A percentile compares a stretch with the other conserved stretches of the same genome.
Evolutionary conservation across 23 tunicate genomes (phyloP).

Genomic region (Ascidia mentula): DNA sequence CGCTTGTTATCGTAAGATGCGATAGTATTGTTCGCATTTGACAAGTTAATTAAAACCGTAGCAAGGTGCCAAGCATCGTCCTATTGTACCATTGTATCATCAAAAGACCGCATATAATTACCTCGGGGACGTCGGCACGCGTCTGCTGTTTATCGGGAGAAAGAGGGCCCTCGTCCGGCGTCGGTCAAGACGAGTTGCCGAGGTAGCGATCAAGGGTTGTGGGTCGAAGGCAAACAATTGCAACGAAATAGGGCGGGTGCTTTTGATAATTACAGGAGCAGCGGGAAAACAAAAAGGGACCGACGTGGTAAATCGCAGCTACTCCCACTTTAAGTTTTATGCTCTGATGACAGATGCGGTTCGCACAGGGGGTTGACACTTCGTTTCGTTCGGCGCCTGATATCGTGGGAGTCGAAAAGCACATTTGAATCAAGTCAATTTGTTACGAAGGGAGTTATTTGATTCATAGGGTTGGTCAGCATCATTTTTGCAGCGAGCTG

Average conservation of each 20-base stretch:
- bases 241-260: not conserved
- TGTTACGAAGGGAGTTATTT: too few relatives aligned
- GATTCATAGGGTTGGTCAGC: too few relatives aligned
- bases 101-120: not conserved
- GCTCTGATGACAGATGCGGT: not conserved
- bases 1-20: not conserved
- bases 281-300: not conserved
- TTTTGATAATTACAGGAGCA: not conserved
- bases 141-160: not conserved
- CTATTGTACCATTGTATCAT: not conserved
- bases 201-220: not conserved
- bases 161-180: not conserved
- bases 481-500: too few relatives aligned
- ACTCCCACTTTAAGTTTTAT: not conserved
- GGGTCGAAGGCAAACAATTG: not conserved
- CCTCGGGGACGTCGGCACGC: not conserved
- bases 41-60: not conserved
- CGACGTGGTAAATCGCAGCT: not conserved
- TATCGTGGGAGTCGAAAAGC: not conserved
- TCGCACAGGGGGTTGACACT: not conserved
- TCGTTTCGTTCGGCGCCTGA: not conserved
- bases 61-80: not conserved
- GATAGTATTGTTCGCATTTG: not conserved
- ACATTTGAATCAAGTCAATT: too few relatives aligned
- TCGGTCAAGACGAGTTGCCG: not conserved